Conservation (phyloP, 2,113 vertebrate species). For the Copsychus sechellarum region DNA sequence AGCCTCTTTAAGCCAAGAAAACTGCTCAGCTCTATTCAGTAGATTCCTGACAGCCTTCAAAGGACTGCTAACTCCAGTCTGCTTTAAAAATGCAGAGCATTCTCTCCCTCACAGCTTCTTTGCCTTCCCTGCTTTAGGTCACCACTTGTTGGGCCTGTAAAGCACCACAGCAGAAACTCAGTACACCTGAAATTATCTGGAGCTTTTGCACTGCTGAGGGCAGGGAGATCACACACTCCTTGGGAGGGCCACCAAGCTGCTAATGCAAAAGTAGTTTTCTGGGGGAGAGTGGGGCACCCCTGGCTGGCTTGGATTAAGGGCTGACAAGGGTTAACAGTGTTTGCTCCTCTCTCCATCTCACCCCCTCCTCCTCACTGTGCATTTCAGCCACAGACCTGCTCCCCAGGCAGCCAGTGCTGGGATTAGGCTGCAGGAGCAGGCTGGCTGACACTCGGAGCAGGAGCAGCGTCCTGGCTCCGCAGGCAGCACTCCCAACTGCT, state of each 20-base stretch:
- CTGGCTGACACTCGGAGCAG: neutral
- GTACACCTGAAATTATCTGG: neutral
- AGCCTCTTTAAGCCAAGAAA: neutral
- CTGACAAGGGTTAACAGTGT: slow-evolving; percentile 66
- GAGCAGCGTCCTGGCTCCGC: neutral
- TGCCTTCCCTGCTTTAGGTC: neutral
- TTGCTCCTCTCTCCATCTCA: slow-evolving; percentile 30
- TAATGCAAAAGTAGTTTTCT: rapidly evolving
- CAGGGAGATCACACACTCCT: rapidly evolving
- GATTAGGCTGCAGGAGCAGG: slow-evolving; percentile 2
- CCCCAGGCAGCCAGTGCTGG: neutral
- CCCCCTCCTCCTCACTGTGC: slow-evolving; percentile 39
- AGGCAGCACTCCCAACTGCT: rapidly evolving
- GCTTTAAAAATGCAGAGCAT: neutral
- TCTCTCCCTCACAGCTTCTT: neutral
- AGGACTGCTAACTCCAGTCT: neutral
- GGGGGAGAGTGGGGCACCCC: rapidly evolving
- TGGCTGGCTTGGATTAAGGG: neutral
- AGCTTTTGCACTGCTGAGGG: neutral
- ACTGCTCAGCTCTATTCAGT: neutral
- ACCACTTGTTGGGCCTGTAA: neutral
- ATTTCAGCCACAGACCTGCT: slow-evolving; percentile 49
- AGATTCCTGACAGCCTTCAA: neutral
- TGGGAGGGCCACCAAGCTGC: neutral
- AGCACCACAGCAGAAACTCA: neutral